Percentiles rank a stretch among this genome's conserved stretches.
Conservation (phyloP, 2,888 invertebrate genomes). For the Lithophane leautieri region DNA sequence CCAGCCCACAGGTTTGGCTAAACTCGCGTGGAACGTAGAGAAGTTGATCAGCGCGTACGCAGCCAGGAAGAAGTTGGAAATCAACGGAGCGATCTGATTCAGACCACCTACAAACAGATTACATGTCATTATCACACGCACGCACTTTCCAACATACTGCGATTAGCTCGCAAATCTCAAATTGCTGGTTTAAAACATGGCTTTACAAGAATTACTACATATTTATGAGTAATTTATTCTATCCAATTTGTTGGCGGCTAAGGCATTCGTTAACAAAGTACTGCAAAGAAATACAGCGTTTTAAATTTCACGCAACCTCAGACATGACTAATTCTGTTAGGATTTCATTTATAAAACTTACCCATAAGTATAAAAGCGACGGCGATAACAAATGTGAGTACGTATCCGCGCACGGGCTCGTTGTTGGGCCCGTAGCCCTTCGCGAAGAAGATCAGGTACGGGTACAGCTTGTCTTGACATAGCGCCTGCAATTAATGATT, state of each 20-base stretch:
- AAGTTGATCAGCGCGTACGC: slow-evolving; percentile 98
- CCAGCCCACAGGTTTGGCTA: slow-evolving; percentile 97
- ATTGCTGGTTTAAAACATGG: too few species aligned
- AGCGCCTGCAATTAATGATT: slow-evolving; percentile 91
- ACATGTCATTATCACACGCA: too few species aligned
- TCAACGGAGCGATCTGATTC: slow-evolving; percentile 97
- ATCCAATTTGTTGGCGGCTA: background rate
- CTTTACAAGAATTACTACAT: too few species aligned
- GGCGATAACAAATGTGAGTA: slow-evolving; percentile 97
- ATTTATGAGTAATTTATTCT: too few species aligned
- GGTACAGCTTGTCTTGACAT: slow-evolving; percentile 98
- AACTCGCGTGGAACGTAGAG: slow-evolving; percentile 97
- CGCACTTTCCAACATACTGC: background rate
- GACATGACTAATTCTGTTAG: too few species aligned
- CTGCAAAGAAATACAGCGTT: background rate
- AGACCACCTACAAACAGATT: slow-evolving; percentile 92
- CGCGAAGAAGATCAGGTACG: slow-evolving; percentile 97
- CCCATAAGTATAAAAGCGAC: slow-evolving; percentile 96
- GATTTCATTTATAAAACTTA: slow-evolving; percentile 77
- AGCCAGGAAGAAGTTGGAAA: slow-evolving; percentile 98
- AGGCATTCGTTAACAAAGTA: background rate
- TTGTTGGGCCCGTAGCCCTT: slow-evolving; percentile 95
- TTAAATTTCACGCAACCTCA: too few species aligned
- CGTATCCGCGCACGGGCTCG: slow-evolving; percentile 96
- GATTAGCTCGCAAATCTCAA: background rate